phyloP scores from a whole-genome alignment of 2,797 vertebrate species.

The Chelon auratus region DNA sequence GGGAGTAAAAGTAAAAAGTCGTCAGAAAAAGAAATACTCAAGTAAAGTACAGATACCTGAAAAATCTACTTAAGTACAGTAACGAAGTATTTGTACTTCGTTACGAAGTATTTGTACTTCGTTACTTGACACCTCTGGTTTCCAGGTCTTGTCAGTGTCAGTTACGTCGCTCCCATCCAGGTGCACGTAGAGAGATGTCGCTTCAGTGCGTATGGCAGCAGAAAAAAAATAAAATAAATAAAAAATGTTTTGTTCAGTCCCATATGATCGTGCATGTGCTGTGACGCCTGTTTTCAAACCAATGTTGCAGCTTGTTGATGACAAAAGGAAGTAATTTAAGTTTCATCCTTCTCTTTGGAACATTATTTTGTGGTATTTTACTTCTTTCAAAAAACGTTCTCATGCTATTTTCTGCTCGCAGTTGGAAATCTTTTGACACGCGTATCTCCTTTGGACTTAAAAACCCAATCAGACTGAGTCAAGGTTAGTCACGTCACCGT shows the following conservation, averaged over 20 bases:
- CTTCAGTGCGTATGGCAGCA: background rate
- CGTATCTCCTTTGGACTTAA: slow-evolving; percentile 27
- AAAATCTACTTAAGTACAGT: no score
- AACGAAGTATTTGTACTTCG: no score
- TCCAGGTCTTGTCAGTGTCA: background rate
- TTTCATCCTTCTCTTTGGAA: background rate
- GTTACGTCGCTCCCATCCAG: no score
- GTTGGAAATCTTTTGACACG: slow-evolving; percentile 46
- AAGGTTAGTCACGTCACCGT: slow-evolving; percentile 52
- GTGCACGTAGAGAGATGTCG: background rate
- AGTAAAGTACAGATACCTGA: no score
- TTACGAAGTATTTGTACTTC: no score
- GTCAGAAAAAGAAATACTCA: no score
- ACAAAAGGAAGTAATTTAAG: slow-evolving; percentile 9
- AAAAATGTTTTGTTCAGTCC: background rate
- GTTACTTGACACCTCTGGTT: no score
- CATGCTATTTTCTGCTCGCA: slow-evolving; percentile 36
- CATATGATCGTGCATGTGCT: background rate
- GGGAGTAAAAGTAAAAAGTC: no score
- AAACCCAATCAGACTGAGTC: slow-evolving; percentile 52
- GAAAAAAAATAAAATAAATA: background rate
- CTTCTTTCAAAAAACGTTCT: slow-evolving; percentile 13
- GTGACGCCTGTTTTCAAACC: slow-evolving; percentile 11
- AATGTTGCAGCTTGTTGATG: background rate
- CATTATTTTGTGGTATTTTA: slow-evolving; percentile 16